Evolutionary conservation across 2,113 vertebrate genomes (phyloP), one percentile per base, ranked within the genome.

Genomic region (Rutilus rutilus): DNA sequence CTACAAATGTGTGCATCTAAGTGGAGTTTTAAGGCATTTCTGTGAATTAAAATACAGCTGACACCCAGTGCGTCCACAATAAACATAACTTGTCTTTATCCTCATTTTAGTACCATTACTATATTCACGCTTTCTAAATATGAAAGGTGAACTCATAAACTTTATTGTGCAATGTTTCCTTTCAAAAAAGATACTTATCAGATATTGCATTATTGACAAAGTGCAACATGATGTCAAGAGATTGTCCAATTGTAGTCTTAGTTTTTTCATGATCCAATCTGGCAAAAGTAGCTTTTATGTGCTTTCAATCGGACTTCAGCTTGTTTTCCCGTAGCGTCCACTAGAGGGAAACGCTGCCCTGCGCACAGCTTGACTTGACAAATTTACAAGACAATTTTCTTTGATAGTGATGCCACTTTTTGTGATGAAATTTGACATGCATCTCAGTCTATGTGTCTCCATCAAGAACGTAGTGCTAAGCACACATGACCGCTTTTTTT

Each of bases 11-110:
- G 57, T 45, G 59, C 57, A 64, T 76, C 23, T 30, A 14, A 15
- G 12, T 77, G 8, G 52, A 59, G 25, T 59, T 78, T 78, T 62
- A 64, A 47, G 78, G 78, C 59, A 64, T 80, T 64, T 80, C 78
- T 62, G 57, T 19, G 59, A 65, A 27, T 39, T 2, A 39, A 78
- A 59, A 59, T 23, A 74, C 30, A 33, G 14, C 59, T n/a, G 57
- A 60, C 59, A 52, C 39, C 47, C 45, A 47, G 47, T 50, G 54
- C 17, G 54, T 36, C 21, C 57, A 19, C n/a, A 27, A 64, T 81
- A 81, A 81, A 59, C 27, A n/a, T 19, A 27, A 76, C 64, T 8
- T 39, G 39, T 42, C 39, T 42, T 67, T 67, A 67, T 17, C 45
- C 2, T 12, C 23, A n/a, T 42, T 62, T 62, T 9, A 79, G 74